Base-by-base conservation (phyloP, 2,797 vertebrate genomes). In the Galaxias olidus region DNA sequence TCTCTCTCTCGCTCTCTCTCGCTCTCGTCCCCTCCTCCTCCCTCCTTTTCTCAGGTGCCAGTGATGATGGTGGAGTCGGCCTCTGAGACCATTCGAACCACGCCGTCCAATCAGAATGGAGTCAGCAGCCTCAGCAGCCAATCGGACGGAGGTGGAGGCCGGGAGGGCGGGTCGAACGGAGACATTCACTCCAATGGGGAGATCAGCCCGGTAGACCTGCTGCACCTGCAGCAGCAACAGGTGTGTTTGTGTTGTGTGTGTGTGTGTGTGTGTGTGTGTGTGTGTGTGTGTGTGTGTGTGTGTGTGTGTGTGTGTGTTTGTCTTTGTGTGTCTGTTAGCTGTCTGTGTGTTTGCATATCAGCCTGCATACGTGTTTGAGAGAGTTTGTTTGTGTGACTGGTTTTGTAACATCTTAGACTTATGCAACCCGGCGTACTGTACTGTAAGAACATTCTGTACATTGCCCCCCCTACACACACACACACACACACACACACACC, bases 31-130 rank as follows among this genome's bases (percentile, higher is more conserved):
- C 61, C 20, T 59, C 63, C 42, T 19, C 69, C 48, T 8, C 18
- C 46, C 55, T 47, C 61, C 61, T 59, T 46, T 60, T 70, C 59
- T 43, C 80, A 93, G 92, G 92, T 93, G 90, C 89, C 91, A 92
- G 96, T 96, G 96, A 99, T 99, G 97, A 99, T 99, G 97, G 97
- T 98, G 92, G 97, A 99, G 94, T 99, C 97, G 40, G 97, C 97
- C 88, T 98, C 96, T 73, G 97, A 99, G 94, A 96, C 96, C 90
- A 98, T 98, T 93, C 95, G 97, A 82, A 98, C 96, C 59, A 93
- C 95, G 79, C 93, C 97, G 70, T 94, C 95, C 70, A 88, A 92
- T 87, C 97, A 98, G 86, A 99, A 98, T 77, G 96, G 97, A 84
- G 95, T 98, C 87, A 95, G 96, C 93, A 96, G 95, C 89, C 93